A percentile compares a stretch with the other conserved stretches of the same genome.
These are phyloP conservation scores for Loris lydekkerianus DNA, from an alignment of 2,797 vertebrate genomes.

Conservation along the genomic window DNA sequence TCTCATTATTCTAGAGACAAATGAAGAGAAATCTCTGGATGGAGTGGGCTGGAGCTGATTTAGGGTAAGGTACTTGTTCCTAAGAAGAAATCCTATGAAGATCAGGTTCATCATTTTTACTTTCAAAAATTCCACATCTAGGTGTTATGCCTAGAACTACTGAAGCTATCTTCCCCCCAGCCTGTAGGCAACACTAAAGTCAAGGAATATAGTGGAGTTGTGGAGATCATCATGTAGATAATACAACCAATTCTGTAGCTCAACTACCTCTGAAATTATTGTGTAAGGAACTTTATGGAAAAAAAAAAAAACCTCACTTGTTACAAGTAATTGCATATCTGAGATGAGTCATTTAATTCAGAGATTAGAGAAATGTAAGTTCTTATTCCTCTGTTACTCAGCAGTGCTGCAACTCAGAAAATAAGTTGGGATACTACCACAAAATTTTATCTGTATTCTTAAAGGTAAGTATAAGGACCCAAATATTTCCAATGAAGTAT, in stretches of 20 bases:
- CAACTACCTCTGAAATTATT: not conserved
- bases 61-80: not conserved
- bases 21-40: not conserved
- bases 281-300: not conserved
- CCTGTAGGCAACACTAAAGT: not conserved
- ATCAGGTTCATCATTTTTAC: not conserved
- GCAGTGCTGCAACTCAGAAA: not conserved
- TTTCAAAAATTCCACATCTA: not conserved
- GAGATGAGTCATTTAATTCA: not conserved
- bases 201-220: not conserved
- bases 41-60: not conserved
- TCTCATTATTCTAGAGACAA: slow-evolving; percentile 3
- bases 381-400: not conserved
- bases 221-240: not conserved
- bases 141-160: not conserved
- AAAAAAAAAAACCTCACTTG: not conserved
- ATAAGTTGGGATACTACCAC: not conserved
- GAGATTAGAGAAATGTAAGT: not conserved
- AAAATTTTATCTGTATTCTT: not conserved
- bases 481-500: not conserved
- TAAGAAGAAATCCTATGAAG: not conserved
- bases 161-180: not conserved
- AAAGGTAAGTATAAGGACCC: not conserved
- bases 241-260: not conserved
- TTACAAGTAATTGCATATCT: not conserved